Conservation (phyloP, 2,797 vertebrate genomes). For the Leptatherina wallacei region DNA sequence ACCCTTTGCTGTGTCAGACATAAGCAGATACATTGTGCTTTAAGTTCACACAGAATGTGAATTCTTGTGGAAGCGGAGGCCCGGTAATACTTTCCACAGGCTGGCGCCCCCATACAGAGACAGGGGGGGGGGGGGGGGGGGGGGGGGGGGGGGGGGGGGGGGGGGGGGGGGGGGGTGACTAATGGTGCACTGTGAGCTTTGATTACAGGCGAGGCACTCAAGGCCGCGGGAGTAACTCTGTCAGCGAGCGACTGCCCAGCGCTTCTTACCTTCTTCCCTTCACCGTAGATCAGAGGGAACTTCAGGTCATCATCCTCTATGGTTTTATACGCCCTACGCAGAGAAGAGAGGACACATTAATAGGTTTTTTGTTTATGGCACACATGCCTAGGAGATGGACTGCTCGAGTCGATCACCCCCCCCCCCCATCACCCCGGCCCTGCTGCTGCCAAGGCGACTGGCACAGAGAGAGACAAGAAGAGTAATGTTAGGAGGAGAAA, state of each 20-base stretch:
- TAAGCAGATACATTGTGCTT: constrained; percentile 9
- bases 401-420: not conserved
- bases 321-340: constrained; percentile 96
- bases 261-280: constrained; percentile 95
- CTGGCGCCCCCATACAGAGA: constrained; percentile 27
- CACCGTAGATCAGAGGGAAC: constrained; percentile 98
- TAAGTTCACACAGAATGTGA: constrained; percentile 18
- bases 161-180: constrained; percentile 22
- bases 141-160: not conserved
- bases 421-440: constrained; percentile 14
- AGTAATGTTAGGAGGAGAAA: constrained; percentile 2
- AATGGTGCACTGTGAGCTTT: constrained; percentile 51
- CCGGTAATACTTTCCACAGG: constrained; percentile 33
- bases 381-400: constrained; percentile 41
- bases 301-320: constrained; percentile 98
- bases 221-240: constrained; percentile 52
- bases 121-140: not conserved
- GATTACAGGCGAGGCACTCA: constrained; percentile 54
- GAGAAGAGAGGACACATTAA: constrained; percentile 64
- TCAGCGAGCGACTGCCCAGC: constrained; percentile 23
- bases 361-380: constrained; percentile 54
- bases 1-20: constrained; percentile 12
- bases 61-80: constrained; percentile 22
- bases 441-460: constrained; percentile 40
- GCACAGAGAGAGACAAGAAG: constrained; percentile 21